phyloP scores from a whole-genome alignment of 1,140 invertebrate species.

The Plodia interpunctella region DNA sequence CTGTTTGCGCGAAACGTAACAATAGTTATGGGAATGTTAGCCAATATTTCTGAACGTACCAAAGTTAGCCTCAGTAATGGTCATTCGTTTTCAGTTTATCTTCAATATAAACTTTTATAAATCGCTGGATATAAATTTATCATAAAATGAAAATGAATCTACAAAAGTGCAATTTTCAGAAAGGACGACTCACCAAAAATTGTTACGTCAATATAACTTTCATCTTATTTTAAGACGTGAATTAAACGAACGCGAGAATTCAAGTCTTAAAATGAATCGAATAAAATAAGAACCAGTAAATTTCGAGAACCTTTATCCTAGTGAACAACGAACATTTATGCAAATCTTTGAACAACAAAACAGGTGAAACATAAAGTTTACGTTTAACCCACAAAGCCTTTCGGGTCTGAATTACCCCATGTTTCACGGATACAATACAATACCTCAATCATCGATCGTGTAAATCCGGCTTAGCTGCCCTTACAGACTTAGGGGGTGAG shows the following conservation, averaged over 20 bases:
- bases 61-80: no score
- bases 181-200: no score
- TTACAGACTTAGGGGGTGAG: slow-evolving; percentile 34
- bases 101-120: no score
- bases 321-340: not conserved
- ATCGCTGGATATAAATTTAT: no score
- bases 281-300: no score
- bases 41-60: not conserved
- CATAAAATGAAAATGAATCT: no score
- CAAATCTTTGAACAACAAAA: not conserved
- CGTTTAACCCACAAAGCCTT: slow-evolving; percentile 3
- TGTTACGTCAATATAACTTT: no score
- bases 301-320: not conserved
- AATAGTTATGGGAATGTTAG: slow-evolving; percentile 1
- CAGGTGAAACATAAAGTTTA: not conserved
- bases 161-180: no score
- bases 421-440: slow-evolving; percentile 19
- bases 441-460: slow-evolving; percentile 45
- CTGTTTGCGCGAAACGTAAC: slow-evolving; percentile 4
- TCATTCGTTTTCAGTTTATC: no score
- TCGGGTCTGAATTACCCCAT: slow-evolving; percentile 1
- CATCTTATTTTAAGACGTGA: not conserved
- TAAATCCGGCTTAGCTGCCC: slow-evolving; percentile 47
- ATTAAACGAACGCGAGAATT: not conserved
- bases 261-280: no score